Conservation (phyloP, 2,113 vertebrate species). For the Cebus imitator region DNA sequence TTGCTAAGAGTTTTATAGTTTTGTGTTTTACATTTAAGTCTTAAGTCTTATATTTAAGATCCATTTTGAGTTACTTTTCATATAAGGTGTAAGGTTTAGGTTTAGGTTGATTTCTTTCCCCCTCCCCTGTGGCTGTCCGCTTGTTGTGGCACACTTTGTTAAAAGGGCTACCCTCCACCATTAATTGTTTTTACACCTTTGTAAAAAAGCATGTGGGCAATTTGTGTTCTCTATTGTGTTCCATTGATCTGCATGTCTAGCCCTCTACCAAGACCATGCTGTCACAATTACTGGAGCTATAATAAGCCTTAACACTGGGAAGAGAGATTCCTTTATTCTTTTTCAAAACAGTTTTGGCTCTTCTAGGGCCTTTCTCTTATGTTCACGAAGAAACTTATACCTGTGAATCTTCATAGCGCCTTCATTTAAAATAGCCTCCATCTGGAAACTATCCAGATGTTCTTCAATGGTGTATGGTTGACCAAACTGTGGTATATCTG, state of each 20-base stretch:
- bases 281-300: not conserved
- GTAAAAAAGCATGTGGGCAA: not conserved
- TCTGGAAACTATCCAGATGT: not conserved
- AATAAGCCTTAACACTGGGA: not conserved
- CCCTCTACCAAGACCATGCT: not conserved
- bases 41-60: not conserved
- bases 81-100: not conserved
- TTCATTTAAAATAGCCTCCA: not conserved
- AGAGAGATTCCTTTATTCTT: not conserved
- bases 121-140: accelerated
- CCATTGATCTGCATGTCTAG: not conserved
- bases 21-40: not conserved
- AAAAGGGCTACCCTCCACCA: not conserved
- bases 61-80: not conserved
- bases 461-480: not conserved
- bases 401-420: not conserved
- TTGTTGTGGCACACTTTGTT: not conserved
- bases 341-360: not conserved
- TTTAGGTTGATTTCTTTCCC: not conserved
- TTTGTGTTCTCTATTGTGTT: not conserved
- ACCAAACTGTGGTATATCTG: not conserved
- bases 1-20: not conserved
- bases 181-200: not conserved
- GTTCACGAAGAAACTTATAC: not conserved
- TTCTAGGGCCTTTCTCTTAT: not conserved